phyloP scores from a whole-genome alignment of 2,113 vertebrate genomes.

The Hydrolagus affinis region DNA sequence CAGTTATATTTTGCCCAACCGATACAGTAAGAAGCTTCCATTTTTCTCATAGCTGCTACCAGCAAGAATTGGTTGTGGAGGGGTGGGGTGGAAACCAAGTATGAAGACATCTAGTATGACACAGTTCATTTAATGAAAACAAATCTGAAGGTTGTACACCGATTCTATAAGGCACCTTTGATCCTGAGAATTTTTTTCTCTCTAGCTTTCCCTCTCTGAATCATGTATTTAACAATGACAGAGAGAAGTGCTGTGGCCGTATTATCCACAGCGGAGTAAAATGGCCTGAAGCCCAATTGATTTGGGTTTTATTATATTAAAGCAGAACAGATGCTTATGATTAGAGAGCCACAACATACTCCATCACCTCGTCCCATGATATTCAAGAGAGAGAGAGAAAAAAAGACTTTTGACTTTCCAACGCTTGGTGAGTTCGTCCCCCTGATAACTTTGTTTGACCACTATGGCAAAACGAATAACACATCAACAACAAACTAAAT shows the following conservation, averaged over 20 bases:
- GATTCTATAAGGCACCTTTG: neutral
- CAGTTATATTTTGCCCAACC: neutral
- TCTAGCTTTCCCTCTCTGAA: neutral
- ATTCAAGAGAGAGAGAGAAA: constrained; percentile 8
- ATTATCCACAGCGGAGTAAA: neutral
- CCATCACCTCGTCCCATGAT: neutral
- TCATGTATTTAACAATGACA: constrained; percentile 5
- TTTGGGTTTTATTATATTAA: neutral
- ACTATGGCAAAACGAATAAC: neutral
- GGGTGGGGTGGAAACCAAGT: too few relatives aligned
- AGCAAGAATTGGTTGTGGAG: too few relatives aligned
- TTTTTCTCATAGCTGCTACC: too few relatives aligned
- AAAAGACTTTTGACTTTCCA: neutral
- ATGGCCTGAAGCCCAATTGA: constrained; percentile 4
- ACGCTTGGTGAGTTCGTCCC: neutral
- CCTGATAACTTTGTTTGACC: neutral
- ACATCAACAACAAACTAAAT: too few relatives aligned
- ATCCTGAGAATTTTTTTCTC: neutral
- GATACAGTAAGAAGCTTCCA: too few relatives aligned
- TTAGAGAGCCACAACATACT: neutral
- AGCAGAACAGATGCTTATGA: neutral
- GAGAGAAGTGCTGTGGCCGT: neutral
- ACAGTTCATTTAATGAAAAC: neutral
- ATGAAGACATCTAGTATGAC: neutral
- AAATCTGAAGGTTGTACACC: neutral